Base-by-base conservation (phyloP, 1,140 invertebrate species). In the Hormaphis cornu region DNA sequence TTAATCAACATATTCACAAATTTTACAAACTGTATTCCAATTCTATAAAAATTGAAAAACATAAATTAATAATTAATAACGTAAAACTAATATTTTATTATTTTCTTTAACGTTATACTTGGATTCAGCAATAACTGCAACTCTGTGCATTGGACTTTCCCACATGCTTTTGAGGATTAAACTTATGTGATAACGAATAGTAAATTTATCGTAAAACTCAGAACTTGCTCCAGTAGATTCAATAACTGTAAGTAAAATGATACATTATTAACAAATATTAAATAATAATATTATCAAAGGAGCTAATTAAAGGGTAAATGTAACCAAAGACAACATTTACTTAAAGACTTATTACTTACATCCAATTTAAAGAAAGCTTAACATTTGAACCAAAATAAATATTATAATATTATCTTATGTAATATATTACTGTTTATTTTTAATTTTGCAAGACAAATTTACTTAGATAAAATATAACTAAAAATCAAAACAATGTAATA, bases 1-100 rank as follows among this genome's bases (percentile, higher is more conserved):
- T 98, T 99, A 91, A 98, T 98, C 50, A 98, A 79, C 94, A 98
- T 98, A 78, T 99, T 99, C 30, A 98, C 87, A 77, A 98, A 99
- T 74, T 95, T 93, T 4, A 97, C 92, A 80, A 98, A 98, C 78
- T 97, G 91, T 73, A 91, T 91, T 10, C 91, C 91, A 61, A 86
- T 87, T 52, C 81, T 82, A 63, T 9, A 71, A 72, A 56, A 42
- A 76, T 72, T 69, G 58, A 18, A 28, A 35, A 44, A 42, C 1
- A 40, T 59, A 20, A 70, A 30, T 61, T 9, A 0, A 9, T 26
- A 61, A 44, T 46, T 24, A 37, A 58, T 9, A 12, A 35, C 7
- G n/a, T 10, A 9, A 20, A 35, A 2, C 22, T n/a, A 42, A 44
- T 1, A n/a, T 1, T 26, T 42, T n/a, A n/a, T n/a, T 63, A 28